These are phyloP conservation scores for Pelobates cultripes DNA, from an alignment of 2,797 vertebrate species.

Conservation along the genomic window DNA sequence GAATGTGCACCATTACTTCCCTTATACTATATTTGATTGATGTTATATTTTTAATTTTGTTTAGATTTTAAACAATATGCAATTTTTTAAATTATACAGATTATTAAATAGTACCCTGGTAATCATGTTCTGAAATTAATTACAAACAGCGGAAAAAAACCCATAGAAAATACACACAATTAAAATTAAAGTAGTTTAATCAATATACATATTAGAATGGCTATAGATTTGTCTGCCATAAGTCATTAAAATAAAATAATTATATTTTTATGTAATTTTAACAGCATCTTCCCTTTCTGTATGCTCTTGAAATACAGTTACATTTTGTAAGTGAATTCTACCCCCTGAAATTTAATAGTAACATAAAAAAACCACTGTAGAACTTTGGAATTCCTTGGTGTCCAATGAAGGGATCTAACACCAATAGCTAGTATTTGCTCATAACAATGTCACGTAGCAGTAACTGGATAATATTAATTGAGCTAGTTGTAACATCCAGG, in stretches of 20 bases:
- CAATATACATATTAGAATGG: slow-evolving; percentile 45
- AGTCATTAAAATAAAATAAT: slow-evolving; percentile 25
- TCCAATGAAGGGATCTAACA: slow-evolving; percentile 26
- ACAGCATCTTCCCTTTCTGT: not conserved
- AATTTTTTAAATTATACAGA: too few relatives aligned
- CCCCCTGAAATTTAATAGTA: not conserved
- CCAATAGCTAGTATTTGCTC: not conserved
- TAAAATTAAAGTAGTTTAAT: slow-evolving; percentile 6
- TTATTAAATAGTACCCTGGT: slow-evolving; percentile 9
- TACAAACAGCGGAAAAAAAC: slow-evolving; percentile 10
- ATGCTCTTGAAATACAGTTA: not conserved
- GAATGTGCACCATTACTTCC: too few relatives aligned
- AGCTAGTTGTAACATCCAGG: not conserved
- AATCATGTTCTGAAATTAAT: slow-evolving; percentile 40
- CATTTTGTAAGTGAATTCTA: slow-evolving; percentile 18
- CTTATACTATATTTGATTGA: too few relatives aligned
- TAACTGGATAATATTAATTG: slow-evolving; percentile 3
- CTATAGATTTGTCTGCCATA: slow-evolving; percentile 20
- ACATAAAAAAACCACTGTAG: not conserved
- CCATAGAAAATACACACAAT: slow-evolving; percentile 24
- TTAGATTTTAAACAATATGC: too few relatives aligned
- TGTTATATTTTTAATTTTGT: too few relatives aligned
- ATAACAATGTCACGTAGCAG: not conserved
- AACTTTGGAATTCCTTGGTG: slow-evolving; percentile 10
- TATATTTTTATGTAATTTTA: slow-evolving; percentile 24